phyloP scores from a whole-genome alignment of 2,888 invertebrate genomes.

The Dolomedes plantarius region DNA sequence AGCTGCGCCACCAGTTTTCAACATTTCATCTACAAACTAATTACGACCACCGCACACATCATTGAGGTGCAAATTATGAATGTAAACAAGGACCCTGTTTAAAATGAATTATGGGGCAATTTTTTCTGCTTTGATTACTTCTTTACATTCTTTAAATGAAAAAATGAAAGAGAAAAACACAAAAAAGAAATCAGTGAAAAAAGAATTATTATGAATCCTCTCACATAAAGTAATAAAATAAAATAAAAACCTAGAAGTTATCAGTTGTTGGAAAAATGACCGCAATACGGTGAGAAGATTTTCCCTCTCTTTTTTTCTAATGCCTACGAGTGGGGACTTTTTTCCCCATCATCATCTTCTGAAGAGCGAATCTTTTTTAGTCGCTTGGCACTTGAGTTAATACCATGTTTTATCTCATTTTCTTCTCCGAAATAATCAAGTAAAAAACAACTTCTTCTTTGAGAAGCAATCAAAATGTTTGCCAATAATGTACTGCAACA shows the following conservation, averaged over 20 bases:
- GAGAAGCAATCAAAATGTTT: conserved; percentile 71
- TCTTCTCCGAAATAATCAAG: conserved; percentile 69
- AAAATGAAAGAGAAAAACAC: conserved; percentile 28
- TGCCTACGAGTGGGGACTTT: conserved; percentile 67
- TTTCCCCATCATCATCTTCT: conserved; percentile 68
- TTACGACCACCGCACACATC: conserved; percentile 31
- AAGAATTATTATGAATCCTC: conserved; percentile 69
- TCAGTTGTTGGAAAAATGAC: conserved; percentile 71
- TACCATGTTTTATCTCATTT: conserved; percentile 71
- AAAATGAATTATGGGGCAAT: conserved; percentile 60
- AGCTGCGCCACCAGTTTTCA: conserved; percentile 20
- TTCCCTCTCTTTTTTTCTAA: conserved; percentile 53
- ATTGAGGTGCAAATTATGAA: conserved; percentile 66
- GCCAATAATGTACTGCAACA: conserved; percentile 71
- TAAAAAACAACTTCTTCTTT: conserved; percentile 60
- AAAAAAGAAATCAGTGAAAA: conserved; percentile 27
- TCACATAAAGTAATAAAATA: conserved; percentile 63
- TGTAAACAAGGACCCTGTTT: conserved; percentile 64
- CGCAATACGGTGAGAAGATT: conserved; percentile 64
- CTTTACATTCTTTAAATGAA: conserved; percentile 60
- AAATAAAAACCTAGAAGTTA: conserved; percentile 65
- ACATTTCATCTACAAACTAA: conserved; percentile 55
- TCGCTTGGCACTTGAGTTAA: conserved; percentile 69
- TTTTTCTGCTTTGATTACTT: conserved; percentile 60
- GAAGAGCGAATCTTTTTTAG: conserved; percentile 68